Percentiles rank a stretch among this genome's conserved stretches.
phyloP scores from a whole-genome alignment of 1,140 invertebrate genomes.

The Orussus abietinus region DNA sequence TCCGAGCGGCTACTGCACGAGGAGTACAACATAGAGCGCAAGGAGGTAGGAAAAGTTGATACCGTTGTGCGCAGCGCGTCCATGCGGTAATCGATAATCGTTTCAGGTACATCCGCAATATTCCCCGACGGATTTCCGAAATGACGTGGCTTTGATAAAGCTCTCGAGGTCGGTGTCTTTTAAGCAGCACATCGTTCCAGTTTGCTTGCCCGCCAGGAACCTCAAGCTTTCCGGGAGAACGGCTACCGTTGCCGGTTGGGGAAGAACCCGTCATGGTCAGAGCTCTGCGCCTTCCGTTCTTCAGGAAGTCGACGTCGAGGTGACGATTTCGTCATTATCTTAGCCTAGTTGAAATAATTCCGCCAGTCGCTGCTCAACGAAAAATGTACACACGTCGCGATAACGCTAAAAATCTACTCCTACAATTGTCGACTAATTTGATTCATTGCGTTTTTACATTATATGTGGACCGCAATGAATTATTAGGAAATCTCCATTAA shows the following conservation, averaged over 20 bases:
- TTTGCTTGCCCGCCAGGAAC: constrained; percentile 72
- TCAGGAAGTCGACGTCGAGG: constrained; percentile 58
- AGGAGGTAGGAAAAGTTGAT: constrained; percentile 63
- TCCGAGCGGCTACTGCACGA: constrained; percentile 80
- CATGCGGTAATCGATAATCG: not conserved
- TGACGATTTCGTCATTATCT: constrained; percentile 14
- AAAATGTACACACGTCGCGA: no score
- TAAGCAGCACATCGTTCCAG: constrained; percentile 86
- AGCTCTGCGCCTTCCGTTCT: constrained; percentile 72
- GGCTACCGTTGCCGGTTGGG: constrained; percentile 89
- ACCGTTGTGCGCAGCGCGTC: no score
- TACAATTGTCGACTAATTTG: no score
- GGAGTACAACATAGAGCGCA: constrained; percentile 82
- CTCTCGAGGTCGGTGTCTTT: constrained; percentile 74
- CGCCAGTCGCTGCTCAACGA: no score
- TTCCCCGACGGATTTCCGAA: constrained; percentile 82
- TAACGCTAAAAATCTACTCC: no score
- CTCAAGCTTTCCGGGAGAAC: constrained; percentile 76
- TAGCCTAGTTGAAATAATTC: no score
- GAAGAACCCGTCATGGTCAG: constrained; percentile 78
- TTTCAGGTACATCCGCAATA: constrained; percentile 74
- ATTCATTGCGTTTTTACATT: constrained; percentile 2
- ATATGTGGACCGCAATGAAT: not conserved
- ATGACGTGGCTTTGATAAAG: constrained; percentile 83
- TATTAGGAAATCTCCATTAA: not conserved